Evolutionary conservation across 2,797 vertebrate genomes (phyloP).

Genomic region (Numenius phaeopus): DNA sequence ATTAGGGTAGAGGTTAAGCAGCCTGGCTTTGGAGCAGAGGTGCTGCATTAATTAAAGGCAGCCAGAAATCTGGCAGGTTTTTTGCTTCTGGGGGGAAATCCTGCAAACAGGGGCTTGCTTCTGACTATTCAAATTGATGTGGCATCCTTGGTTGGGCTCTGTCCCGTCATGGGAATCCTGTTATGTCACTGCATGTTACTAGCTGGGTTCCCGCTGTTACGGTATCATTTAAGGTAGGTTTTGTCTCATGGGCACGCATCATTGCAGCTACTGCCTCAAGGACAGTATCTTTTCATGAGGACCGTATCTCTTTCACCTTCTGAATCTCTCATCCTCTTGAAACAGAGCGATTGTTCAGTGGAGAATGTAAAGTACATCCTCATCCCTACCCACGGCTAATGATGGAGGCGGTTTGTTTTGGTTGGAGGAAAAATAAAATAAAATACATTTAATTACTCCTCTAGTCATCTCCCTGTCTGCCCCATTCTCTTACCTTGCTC

Average conservation of each 20-base stretch:
- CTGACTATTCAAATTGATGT: neutral
- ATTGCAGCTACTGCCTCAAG: neutral
- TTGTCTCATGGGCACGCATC: neutral
- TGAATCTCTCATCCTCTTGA: constrained; percentile 29
- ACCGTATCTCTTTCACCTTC: neutral
- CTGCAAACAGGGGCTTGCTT: neutral
- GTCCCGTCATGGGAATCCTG: neutral
- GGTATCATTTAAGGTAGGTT: neutral
- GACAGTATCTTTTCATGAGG: constrained; percentile 2
- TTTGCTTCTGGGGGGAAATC: neutral
- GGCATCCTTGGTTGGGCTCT: neutral
- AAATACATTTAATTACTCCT: neutral
- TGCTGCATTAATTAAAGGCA: neutral
- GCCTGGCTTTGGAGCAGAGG: neutral
- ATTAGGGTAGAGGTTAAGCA: neutral
- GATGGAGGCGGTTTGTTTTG: neutral
- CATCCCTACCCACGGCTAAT: rapidly evolving
- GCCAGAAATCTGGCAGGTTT: neutral
- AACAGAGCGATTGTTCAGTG: neutral
- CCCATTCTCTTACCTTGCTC: neutral
- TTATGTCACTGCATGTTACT: neutral
- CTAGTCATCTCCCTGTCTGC: neutral
- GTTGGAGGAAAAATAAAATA: neutral
- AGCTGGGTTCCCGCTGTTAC: neutral
- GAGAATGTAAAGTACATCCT: neutral